Evolutionary conservation across 2,797 vertebrate species (phyloP).

Genomic region (Anas flavirostris): DNA sequence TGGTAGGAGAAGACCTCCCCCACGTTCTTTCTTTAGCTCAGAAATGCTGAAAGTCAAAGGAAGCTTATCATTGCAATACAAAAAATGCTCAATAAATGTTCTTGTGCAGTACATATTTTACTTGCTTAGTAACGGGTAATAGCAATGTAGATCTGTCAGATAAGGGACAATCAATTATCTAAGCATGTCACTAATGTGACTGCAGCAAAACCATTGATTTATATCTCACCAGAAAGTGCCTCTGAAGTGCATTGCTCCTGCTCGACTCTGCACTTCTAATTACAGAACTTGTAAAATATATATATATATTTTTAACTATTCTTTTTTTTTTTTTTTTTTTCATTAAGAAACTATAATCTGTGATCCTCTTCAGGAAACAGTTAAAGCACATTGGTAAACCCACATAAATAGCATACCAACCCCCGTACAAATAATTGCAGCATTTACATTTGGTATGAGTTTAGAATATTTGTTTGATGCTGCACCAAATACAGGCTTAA

Average conservation of each 20-base stretch:
- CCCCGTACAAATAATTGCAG: neutral
- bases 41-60: constrained; percentile 31
- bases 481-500: neutral
- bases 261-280: neutral
- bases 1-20: constrained; percentile 13
- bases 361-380: neutral
- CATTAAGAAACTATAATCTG: neutral
- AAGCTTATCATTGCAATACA: constrained; percentile 33
- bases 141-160: constrained; percentile 48
- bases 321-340: neutral
- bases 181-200: constrained; percentile 45
- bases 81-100: constrained; percentile 37
- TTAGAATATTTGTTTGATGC: constrained; percentile 40
- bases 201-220: constrained; percentile 37
- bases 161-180: constrained; percentile 55
- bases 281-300: neutral
- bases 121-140: constrained; percentile 34
- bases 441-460: neutral
- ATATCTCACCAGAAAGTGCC: neutral
- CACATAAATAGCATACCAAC: neutral
- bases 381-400: neutral
- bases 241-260: neutral
- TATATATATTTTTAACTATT: no score
- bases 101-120: neutral
- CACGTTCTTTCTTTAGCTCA: constrained; percentile 28